phyloP scores from a whole-genome alignment of 53 echinoderm and acorn worm species.

The Hippasteria phrygiana region DNA sequence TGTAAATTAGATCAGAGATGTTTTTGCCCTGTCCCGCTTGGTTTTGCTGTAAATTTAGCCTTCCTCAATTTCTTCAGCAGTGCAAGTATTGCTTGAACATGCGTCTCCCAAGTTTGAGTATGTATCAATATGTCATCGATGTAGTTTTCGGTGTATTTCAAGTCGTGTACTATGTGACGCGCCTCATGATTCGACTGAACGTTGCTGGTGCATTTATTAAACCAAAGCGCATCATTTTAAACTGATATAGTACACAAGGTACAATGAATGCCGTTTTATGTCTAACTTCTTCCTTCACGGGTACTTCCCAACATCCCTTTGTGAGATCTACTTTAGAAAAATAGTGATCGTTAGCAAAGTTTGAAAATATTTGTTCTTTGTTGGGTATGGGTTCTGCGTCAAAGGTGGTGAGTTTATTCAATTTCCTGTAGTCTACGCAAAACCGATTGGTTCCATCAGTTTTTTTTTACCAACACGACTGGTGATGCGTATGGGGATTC shows the following conservation, averaged over 20 bases:
- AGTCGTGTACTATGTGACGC: slow-evolving; percentile 3
- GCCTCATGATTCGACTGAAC: slow-evolving; percentile 61
- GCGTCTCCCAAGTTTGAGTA: slow-evolving; percentile 66
- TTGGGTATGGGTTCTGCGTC: slow-evolving; percentile 47
- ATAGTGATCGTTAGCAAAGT: slow-evolving; percentile 21
- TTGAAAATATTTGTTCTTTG: slow-evolving; percentile 28
- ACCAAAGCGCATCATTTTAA: slow-evolving; percentile 57
- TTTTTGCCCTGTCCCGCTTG: too few relatives aligned
- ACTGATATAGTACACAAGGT: slow-evolving; percentile 55
- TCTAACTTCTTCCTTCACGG: background rate
- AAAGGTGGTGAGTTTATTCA: slow-evolving; percentile 9
- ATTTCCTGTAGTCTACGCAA: too few relatives aligned
- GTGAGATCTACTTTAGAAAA: slow-evolving; percentile 34
- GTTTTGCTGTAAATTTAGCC: too few relatives aligned
- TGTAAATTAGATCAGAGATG: too few relatives aligned
- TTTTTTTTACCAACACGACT: background rate
- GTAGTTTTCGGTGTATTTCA: slow-evolving; percentile 53
- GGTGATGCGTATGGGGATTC: slow-evolving; percentile 3
- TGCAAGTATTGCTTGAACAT: slow-evolving; percentile 21
- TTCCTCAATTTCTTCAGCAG: too few relatives aligned
- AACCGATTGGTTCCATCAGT: too few relatives aligned
- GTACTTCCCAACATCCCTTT: slow-evolving; percentile 46
- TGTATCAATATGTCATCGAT: slow-evolving; percentile 76
- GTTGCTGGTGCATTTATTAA: slow-evolving; percentile 53
- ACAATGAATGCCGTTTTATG: slow-evolving; percentile 37